Base-by-base conservation (phyloP, 2,113 vertebrate species). In the Brachypodius melanocephalos region DNA sequence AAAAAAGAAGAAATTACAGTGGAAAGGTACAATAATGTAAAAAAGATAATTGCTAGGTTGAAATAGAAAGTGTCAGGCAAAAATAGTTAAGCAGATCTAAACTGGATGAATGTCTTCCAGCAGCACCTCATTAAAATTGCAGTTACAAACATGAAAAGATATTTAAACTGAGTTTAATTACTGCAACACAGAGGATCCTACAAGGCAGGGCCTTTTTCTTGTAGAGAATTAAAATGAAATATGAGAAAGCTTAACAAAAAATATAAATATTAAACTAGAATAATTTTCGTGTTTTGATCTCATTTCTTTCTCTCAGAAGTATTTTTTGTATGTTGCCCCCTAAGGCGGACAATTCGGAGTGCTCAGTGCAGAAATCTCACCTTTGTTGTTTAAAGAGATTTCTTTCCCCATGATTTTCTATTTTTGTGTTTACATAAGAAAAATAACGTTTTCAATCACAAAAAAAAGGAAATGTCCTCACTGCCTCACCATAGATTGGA, bases 161-260 rank as follows among this genome's bases (percentile, higher is more conserved):
- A 78, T 76, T 74, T 88, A 21, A 86, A 71, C 51, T 68, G 36
- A 22, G 21, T 85, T 93, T 95, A 95, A 93, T 95, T 88, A 78
- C 34, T 54, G 40, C 63, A 52, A 75, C 45, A 66, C 5, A 71
- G 40, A 83, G 45, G 10, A 76, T n/a, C 29, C 58, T 24, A 22
- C 46, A 95, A 89, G 20, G 7, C 12, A 91, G 22, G 21, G 21
- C 7, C 10, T 79, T 89, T 92, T 83, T 73, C 45, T 89, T 78
- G 17, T 58, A 66, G 71, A 88, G 17, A 92, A 80, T 62, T 52
- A 78, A 76, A 85, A 3, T 48, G 14, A 93, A 89, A 90, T 76
- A 25, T 91, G 38, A 90, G 38, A 77, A 91, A 92, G 34, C n/a
- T 86, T 84, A 81, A 82, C 31, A 89, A 85, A 83, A 89, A 73